Evolutionary conservation across 2,113 vertebrate genomes (phyloP).

Genomic region (Micronycteris hirsuta): DNA sequence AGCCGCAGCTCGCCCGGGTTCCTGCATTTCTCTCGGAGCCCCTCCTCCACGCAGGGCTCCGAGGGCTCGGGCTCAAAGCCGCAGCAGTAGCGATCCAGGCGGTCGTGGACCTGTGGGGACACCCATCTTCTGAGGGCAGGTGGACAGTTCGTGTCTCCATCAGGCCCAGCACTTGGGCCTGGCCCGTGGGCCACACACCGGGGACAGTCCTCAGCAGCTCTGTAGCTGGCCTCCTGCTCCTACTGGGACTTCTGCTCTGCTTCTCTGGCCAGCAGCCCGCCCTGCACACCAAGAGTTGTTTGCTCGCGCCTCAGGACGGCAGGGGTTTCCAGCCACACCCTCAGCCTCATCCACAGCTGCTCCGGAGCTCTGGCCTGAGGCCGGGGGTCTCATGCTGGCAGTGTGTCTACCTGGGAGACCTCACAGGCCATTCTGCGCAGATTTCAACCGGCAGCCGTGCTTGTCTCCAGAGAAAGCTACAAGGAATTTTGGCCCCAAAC

Average conservation of each 20-base stretch:
- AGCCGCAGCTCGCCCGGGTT: constrained; percentile 85
- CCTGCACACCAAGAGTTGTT: background rate
- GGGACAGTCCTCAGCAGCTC: background rate
- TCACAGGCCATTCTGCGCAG: background rate
- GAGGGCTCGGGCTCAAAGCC: constrained; percentile 89
- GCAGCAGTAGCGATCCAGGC: constrained; percentile 94
- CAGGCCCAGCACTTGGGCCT: background rate
- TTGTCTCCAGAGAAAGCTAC: background rate
- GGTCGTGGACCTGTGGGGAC: constrained; percentile 88
- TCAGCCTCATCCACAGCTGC: background rate
- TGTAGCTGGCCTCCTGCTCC: background rate
- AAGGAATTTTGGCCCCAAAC: background rate
- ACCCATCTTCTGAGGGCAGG: background rate
- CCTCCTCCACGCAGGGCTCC: constrained; percentile 91
- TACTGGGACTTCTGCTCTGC: background rate
- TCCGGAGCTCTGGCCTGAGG: background rate
- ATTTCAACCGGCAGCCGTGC: background rate
- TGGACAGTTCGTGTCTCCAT: background rate
- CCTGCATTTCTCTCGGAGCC: constrained; percentile 87
- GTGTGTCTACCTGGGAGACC: background rate
- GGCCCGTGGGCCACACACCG: accelerated
- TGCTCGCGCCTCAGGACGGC: background rate
- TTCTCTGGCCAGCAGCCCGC: background rate
- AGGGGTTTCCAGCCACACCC: too few relatives aligned
- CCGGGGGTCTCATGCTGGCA: background rate